Evolutionary conservation across 2,797 vertebrate genomes (phyloP), one percentile per base, ranked within the genome.

Genomic region (Ibycter americanus): DNA sequence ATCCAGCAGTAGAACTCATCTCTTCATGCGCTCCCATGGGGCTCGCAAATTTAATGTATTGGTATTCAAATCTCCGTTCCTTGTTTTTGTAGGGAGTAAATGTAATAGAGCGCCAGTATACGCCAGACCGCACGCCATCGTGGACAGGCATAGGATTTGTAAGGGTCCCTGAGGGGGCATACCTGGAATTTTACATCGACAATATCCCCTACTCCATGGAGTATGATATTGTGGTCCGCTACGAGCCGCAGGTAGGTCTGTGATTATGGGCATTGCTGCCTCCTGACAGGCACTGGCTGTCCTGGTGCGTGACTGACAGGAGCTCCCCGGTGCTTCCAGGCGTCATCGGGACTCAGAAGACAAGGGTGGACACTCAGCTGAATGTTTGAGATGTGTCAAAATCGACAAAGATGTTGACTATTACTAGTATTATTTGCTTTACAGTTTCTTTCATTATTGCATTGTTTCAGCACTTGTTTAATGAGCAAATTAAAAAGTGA

Each of bases 121-220:
- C 99, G 2, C 98, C 98, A 23, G 99, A 99, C 95, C 99, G 99
- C 44, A 98, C 94, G 15, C 99, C 99, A 0, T 99, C 99, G 15
- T 99, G 99, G 99, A 99, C 99, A 6, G 99, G 99, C 79, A 95
- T 98, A 4, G 99, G 99, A 54, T 99, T 99, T 42, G 99, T 99
- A 83, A 99, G 98, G 20, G 99, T 99, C 54, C 99, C 99, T 3
- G 99, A 99, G 97, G 99, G 99, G 10, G 99, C 98, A 0, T 99
- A 98, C 96, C 97, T 99, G 95, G 99, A 99, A 96, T 99, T 99
- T 97, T 97, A 98, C 83, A 97, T 99, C 2, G 97, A 99, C 97
- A 99, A 99, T 97, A 98, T 99, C 87, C 99, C 99, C 6, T 98
- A 98, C 96, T 99, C 99, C 81, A 99, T 99, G 99, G 99, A 99